Conservation (phyloP, 2,888 invertebrate species). For the Trachelus iudaicus region DNA sequence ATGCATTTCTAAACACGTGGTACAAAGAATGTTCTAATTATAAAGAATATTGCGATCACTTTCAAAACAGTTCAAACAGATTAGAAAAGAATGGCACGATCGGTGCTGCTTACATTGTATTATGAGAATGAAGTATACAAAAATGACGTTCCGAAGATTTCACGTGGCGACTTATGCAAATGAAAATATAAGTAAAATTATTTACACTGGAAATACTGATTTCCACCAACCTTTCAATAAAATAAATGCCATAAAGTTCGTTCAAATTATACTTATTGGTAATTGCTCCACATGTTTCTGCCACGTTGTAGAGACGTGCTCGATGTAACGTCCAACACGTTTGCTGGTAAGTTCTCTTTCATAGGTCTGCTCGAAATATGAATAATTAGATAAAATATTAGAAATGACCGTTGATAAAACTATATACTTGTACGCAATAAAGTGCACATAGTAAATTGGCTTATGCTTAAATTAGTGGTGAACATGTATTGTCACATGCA, state of each 20-base stretch:
- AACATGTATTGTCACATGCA: not conserved
- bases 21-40: not conserved
- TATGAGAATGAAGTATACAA: not conserved
- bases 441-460: not conserved
- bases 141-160: not conserved
- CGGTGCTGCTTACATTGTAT: not conserved
- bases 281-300: slow-evolving; percentile 17
- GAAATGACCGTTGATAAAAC: not conserved
- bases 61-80: not conserved
- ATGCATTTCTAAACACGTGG: not conserved
- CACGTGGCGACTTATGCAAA: not conserved
- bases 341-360: slow-evolving; percentile 40
- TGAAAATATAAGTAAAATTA: not conserved
- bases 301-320: slow-evolving; percentile 8
- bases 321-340: slow-evolving; percentile 23
- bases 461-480: not conserved
- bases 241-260: not conserved
- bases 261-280: not conserved
- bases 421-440: not conserved
- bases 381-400: not conserved
- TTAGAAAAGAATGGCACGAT: not conserved
- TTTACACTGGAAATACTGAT: not conserved
- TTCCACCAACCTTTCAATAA: not conserved
- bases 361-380: slow-evolving; percentile 34
- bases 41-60: not conserved